These are phyloP conservation scores for Bubo bubo DNA, from an alignment of 2,113 vertebrate genomes.

Conservation along the genomic window DNA sequence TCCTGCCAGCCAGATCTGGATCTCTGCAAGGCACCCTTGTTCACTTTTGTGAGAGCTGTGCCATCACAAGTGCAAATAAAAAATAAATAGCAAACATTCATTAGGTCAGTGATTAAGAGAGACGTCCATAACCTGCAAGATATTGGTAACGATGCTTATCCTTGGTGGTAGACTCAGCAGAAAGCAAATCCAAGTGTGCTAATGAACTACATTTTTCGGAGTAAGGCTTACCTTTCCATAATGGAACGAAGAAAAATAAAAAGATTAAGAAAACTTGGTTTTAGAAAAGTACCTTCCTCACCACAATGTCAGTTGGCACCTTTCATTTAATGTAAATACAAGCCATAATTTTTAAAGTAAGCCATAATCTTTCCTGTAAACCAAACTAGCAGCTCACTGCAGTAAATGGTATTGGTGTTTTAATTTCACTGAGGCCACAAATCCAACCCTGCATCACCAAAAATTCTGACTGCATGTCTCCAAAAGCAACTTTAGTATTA, in stretches of 20 bases:
- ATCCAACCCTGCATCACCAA: not conserved
- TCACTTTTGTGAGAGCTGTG: not conserved
- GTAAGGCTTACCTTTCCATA: not conserved
- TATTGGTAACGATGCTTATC: not conserved
- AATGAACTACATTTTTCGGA: not conserved
- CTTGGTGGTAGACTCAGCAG: not conserved
- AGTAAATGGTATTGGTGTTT: not conserved
- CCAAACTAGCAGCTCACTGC: not conserved
- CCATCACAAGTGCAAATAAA: not conserved
- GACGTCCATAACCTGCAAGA: rapidly evolving
- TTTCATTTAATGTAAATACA: not conserved
- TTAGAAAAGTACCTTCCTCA: not conserved
- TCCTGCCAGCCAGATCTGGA: not conserved
- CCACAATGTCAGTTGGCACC: not conserved
- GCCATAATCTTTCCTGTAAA: not conserved
- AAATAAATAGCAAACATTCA: not conserved
- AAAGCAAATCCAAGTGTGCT: not conserved
- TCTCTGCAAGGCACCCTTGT: not conserved
- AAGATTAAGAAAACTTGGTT: not conserved
- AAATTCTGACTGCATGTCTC: not conserved
- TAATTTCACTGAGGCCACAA: not conserved
- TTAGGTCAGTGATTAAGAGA: not conserved
- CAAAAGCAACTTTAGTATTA: not conserved
- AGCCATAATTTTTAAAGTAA: not conserved
- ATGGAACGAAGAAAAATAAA: not conserved